Base-by-base conservation (phyloP, 2,888 invertebrate species). In the Odontocerum albicorne region DNA sequence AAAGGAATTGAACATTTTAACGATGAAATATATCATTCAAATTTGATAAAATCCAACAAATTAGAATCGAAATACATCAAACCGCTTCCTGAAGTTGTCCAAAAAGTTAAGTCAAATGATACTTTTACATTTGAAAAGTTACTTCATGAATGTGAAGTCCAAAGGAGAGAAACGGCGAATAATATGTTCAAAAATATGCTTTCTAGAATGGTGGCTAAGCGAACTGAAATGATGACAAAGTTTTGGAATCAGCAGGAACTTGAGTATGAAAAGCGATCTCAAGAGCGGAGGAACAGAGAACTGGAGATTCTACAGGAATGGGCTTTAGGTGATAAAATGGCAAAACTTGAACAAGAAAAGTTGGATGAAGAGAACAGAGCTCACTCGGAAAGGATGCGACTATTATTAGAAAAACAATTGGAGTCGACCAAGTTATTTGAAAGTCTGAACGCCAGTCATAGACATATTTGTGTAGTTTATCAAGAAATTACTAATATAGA, bases 371-470 rank as follows among this genome's bases (percentile, higher is more conserved):
- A 81, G 62, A 75, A 75, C 60, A 73, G 76, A 62, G 71, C 79
- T 1, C 73, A 77, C 57, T 70, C 69, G 56, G 76, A 78, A 58
- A 74, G 78, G 47, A 77, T 77, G 71, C 74, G 78, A 53, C 72
- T 68, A 61, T 73, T 79, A 62, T 67, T 78, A 53, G 78, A 80
- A 63, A 72, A 81, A 64, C 74, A 79, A 64, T 75, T 74, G 49
- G 75, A 70, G 64, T 74, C 74, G 1, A 70, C 71, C 4, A 69
- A 70, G 3, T 66, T 73, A 44, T 73, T 83, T 61, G 79, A 83
- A n/a, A 72, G 76, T 1, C 77, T 86, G 13, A 76, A 78, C 19
- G 74, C 77, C 36, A 80, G 79, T 61, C 82, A 85, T 60, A 72
- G 74, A 1, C 79, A 77, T 63, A 83, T 85, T 62, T 74, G 74